These are phyloP conservation scores for Amia ocellicauda DNA, from an alignment of 2,113 vertebrate genomes.

Conservation along the genomic window DNA sequence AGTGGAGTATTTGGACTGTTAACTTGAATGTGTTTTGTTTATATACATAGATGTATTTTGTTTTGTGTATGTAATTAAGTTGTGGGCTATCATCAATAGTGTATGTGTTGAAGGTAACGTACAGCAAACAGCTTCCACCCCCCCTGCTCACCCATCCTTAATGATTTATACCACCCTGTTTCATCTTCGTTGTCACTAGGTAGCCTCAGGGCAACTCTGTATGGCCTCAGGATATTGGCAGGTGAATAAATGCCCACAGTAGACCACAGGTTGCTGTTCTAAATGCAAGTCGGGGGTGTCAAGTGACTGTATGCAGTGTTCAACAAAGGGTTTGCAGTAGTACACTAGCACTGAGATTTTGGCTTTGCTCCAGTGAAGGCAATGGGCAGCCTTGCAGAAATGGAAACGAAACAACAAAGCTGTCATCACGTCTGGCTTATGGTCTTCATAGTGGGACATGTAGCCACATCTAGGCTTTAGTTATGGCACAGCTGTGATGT, in stretches of 20 bases:
- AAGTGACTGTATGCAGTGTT: conserved; percentile 8
- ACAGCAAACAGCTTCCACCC: neutral
- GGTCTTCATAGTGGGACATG: neutral
- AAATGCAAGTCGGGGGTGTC: neutral
- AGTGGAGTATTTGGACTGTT: neutral
- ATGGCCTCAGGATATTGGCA: neutral
- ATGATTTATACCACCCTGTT: conserved; percentile 12
- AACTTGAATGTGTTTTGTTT: neutral
- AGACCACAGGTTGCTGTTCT: neutral
- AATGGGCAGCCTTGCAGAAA: conserved; percentile 6
- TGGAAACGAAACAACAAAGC: neutral
- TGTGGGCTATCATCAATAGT: too few species aligned
- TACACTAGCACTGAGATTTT: neutral
- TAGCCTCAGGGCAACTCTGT: conserved; percentile 2
- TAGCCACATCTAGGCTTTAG: neutral
- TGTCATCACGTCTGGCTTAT: neutral
- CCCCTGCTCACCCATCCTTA: neutral
- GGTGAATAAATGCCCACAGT: neutral
- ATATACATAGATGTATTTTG: neutral
- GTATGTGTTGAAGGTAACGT: neutral
- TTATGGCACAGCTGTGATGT: neutral
- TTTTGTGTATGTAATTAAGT: neutral
- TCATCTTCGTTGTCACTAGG: neutral
- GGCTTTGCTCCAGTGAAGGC: conserved; percentile 7
- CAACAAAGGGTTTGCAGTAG: neutral